These are phyloP conservation scores for Lathamus discolor DNA, from an alignment of 2,113 vertebrate species.

Conservation along the genomic window DNA sequence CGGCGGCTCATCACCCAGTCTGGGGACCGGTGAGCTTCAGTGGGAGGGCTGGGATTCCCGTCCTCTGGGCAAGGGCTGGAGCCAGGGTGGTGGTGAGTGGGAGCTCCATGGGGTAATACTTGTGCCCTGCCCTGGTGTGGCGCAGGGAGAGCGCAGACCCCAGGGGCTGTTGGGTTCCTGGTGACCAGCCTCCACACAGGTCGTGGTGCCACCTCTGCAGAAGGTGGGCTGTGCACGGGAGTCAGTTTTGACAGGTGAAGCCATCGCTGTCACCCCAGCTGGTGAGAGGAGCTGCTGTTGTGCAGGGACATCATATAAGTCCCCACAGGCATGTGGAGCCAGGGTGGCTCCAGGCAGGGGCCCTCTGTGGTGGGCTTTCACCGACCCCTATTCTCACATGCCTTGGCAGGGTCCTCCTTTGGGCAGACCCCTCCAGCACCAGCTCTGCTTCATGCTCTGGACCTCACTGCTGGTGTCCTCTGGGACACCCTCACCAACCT, in stretches of 20 bases:
- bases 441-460: not conserved
- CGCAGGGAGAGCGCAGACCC: not conserved
- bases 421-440: not conserved
- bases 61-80: not conserved
- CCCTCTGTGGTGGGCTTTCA: not conserved
- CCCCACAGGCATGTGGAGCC: not conserved
- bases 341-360: not conserved
- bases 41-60: rapidly evolving
- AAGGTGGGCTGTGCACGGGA: not conserved
- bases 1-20: conserved; percentile 93
- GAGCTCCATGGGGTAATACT: not conserved
- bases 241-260: not conserved
- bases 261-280: rapidly evolving
- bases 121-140: not conserved
- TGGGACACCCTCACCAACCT: not conserved
- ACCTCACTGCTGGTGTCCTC: not conserved
- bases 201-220: not conserved
- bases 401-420: not conserved
- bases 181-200: not conserved
- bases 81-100: not conserved
- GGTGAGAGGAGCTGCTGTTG: not conserved
- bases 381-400: not conserved
- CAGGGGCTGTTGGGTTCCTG: not conserved
- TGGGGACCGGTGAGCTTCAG: conserved; percentile 83
- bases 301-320: not conserved